These are phyloP conservation scores for Rhodophaea formosa DNA, from an alignment of 2,888 invertebrate genomes.

Conservation along the genomic window DNA sequence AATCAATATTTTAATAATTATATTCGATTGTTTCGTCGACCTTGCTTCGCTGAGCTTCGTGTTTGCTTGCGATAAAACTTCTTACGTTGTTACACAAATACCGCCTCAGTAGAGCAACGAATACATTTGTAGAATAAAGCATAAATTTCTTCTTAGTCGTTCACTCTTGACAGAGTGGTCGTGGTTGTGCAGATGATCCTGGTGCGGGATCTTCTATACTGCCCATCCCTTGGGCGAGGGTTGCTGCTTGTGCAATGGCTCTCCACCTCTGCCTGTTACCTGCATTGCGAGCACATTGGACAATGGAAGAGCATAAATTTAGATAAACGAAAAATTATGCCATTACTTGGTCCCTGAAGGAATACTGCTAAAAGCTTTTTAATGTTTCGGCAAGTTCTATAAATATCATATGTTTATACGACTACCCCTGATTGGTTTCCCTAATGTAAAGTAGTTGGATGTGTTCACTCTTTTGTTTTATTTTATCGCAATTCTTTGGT, in stretches of 20 bases:
- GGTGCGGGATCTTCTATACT: no score
- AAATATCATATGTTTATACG: constrained; percentile 1
- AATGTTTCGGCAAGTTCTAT: constrained; percentile 3
- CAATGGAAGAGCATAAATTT: no score
- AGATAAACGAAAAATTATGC: neutral
- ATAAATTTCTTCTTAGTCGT: no score
- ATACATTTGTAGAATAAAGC: no score
- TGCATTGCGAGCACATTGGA: no score
- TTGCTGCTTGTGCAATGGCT: no score
- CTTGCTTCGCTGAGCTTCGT: neutral
- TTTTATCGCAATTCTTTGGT: no score
- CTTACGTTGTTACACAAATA: neutral
- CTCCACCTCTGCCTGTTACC: no score
- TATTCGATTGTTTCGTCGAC: neutral
- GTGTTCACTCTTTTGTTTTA: neutral
- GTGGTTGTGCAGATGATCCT: no score
- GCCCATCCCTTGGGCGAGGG: no score
- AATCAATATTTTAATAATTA: neutral
- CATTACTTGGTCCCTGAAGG: neutral
- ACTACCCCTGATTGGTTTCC: neutral
- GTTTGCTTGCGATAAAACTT: neutral
- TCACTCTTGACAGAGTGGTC: no score
- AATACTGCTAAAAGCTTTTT: constrained; percentile 4
- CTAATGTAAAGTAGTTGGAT: neutral
- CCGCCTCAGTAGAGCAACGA: neutral